Percentiles rank a stretch among this genome's conserved stretches.
Conservation (phyloP, 2,113 vertebrate species). For the Mustelus asterias region DNA sequence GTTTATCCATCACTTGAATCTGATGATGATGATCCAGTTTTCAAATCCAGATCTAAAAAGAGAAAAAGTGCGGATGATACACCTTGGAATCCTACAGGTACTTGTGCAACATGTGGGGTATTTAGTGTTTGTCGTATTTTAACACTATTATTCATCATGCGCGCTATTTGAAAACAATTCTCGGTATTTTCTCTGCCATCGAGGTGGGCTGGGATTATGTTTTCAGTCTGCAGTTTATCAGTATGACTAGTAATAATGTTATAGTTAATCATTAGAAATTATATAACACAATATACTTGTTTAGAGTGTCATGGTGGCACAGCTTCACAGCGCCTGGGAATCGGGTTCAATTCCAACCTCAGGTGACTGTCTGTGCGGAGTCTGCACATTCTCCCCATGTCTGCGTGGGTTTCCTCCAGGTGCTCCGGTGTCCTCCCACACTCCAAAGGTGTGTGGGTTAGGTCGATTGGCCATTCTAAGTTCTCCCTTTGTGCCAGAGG, state of each 20-base stretch:
- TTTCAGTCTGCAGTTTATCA: not conserved
- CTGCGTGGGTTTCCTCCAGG: too few relatives aligned
- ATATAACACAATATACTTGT: not conserved
- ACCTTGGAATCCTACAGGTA: constrained; percentile 94
- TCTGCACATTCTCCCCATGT: too few relatives aligned
- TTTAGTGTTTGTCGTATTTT: not conserved
- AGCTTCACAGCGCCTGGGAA: too few relatives aligned
- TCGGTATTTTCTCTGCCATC: not conserved
- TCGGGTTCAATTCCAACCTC: too few relatives aligned
- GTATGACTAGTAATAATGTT: not conserved
- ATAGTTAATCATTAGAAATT: not conserved
- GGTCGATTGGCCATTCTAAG: too few relatives aligned
- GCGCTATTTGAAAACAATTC: not conserved
- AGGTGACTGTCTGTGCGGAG: too few relatives aligned
- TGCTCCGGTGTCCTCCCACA: too few relatives aligned
- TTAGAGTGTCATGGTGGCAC: not conserved
- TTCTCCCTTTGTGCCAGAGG: too few relatives aligned
- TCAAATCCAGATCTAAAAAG: constrained; percentile 98
- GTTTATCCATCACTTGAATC: constrained; percentile 97
- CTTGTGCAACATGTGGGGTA: constrained; percentile 26
- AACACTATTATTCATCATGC: not conserved
- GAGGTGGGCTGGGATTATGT: not conserved
- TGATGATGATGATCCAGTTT: constrained; percentile 94
- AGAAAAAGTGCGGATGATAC: constrained; percentile 94
- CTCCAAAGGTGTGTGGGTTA: too few relatives aligned